phyloP scores from a whole-genome alignment of 2,113 vertebrate genomes.

The Corythoichthys haematopterus region DNA sequence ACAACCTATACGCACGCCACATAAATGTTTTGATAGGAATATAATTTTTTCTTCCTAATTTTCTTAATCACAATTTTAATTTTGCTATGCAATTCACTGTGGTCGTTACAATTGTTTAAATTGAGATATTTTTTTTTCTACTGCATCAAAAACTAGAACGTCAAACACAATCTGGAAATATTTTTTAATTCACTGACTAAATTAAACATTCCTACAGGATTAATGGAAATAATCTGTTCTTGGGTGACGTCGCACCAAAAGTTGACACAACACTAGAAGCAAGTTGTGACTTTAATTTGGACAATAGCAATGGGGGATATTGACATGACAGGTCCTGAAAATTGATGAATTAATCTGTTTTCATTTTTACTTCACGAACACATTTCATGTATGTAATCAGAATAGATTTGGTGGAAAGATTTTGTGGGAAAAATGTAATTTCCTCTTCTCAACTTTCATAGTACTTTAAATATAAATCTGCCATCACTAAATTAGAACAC shows the following conservation, averaged over 20 bases:
- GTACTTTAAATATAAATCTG: too few relatives aligned
- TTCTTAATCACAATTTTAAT: background rate
- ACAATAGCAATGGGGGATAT: too few relatives aligned
- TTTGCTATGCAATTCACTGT: background rate
- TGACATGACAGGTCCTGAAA: too few relatives aligned
- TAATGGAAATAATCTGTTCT: background rate
- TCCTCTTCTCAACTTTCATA: too few relatives aligned
- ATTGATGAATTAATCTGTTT: too few relatives aligned
- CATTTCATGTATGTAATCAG: too few relatives aligned
- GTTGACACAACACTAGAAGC: too few relatives aligned
- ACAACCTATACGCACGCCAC: slow-evolving; percentile 18
- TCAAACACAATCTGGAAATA: background rate
- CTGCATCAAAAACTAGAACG: background rate
- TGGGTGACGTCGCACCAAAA: background rate
- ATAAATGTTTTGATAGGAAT: background rate
- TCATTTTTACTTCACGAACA: too few relatives aligned
- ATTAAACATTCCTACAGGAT: background rate
- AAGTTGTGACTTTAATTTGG: too few relatives aligned
- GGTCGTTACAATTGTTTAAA: background rate
- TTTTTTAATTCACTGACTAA: background rate
- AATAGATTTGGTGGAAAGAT: too few relatives aligned
- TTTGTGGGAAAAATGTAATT: too few relatives aligned
- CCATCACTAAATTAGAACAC: too few relatives aligned
- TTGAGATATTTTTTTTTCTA: background rate
- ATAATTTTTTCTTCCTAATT: background rate